Evolutionary conservation across 2,888 invertebrate genomes (phyloP).

Genomic region (Autographa pulchrina): DNA sequence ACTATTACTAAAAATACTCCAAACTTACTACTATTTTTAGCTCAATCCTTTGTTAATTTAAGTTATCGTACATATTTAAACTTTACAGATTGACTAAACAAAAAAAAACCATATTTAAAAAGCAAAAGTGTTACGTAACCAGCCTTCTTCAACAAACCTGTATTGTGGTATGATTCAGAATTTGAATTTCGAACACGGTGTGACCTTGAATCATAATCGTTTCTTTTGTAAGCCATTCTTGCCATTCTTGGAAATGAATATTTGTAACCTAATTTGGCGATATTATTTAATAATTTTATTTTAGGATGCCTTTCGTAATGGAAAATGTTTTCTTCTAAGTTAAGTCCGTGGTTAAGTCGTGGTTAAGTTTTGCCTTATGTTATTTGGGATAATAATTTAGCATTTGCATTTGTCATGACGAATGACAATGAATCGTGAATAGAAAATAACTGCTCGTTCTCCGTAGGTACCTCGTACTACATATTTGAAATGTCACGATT

Average conservation of each 20-base stretch:
- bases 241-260: constrained; percentile 57
- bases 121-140: neutral
- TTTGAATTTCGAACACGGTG: constrained; percentile 49
- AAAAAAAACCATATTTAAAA: neutral
- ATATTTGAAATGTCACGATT: too few species aligned
- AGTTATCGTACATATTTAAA: neutral
- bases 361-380: too few species aligned
- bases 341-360: too few species aligned
- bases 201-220: constrained; percentile 53
- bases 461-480: too few species aligned
- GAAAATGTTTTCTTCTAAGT: constrained; percentile 6
- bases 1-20: too few species aligned
- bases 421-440: too few species aligned
- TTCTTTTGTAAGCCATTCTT: constrained; percentile 51
- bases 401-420: too few species aligned
- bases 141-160: constrained; percentile 21
- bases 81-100: neutral
- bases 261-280: constrained; percentile 57
- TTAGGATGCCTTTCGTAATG: constrained; percentile 36
- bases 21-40: too few species aligned
- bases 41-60: too few species aligned
- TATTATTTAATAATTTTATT: constrained; percentile 50
- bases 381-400: too few species aligned
- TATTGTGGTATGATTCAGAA: constrained; percentile 18
- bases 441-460: too few species aligned